Conservation (phyloP, 1,140 invertebrate genomes). For the Monochamus saltuarius region DNA sequence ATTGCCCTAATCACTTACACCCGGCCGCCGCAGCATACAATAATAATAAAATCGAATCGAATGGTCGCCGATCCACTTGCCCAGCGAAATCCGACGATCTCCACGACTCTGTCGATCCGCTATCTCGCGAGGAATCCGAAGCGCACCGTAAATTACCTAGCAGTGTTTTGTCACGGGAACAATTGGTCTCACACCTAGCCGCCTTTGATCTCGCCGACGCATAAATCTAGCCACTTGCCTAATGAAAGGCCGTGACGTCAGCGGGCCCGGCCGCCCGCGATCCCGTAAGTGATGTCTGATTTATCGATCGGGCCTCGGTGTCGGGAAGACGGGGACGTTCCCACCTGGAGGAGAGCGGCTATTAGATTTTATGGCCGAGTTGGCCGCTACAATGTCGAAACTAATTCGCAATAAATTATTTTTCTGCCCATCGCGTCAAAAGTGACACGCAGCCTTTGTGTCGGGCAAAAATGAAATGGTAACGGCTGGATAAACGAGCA, state of each 20-base stretch:
- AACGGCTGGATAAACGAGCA: constrained; percentile 1
- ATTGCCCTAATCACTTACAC: no score
- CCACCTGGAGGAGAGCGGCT: not conserved
- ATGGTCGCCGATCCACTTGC: no score
- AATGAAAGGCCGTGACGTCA: constrained; percentile 50
- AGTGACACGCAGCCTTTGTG: constrained; percentile 13
- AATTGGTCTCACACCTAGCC: constrained; percentile 54
- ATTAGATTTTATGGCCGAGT: constrained; percentile 7
- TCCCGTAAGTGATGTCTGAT: constrained; percentile 35
- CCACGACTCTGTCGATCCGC: constrained; percentile 22
- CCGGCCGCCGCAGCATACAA: no score
- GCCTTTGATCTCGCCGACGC: constrained; percentile 50
- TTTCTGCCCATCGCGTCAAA: constrained; percentile 4
- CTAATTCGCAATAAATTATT: constrained; percentile 18
- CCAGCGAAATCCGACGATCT: no score
- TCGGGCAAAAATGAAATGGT: constrained; percentile 2
- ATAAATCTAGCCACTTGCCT: constrained; percentile 54
- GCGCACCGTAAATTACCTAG: constrained; percentile 51
- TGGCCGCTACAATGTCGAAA: constrained; percentile 12
- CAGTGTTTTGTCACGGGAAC: constrained; percentile 55
- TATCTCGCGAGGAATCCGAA: constrained; percentile 34
- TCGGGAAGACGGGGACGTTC: not conserved
- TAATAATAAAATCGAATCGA: no score
- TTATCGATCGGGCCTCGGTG: constrained; percentile 25
- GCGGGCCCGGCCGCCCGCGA: constrained; percentile 28